phyloP scores from a whole-genome alignment of 2,888 invertebrate species.

The Tipula lateralis region DNA sequence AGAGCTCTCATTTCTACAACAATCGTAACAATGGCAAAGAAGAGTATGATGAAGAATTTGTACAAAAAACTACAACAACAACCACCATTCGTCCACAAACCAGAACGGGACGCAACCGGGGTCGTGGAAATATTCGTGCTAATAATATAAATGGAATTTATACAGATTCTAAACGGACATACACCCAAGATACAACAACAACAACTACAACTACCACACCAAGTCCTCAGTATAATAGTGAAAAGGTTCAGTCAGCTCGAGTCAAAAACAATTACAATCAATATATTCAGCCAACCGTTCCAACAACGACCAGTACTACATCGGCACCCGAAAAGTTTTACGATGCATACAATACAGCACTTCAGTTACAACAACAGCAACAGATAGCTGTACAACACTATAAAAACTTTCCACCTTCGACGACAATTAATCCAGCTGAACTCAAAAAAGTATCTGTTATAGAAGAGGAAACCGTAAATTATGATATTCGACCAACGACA shows the following conservation, averaged over 20 bases:
- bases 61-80: conserved; percentile 38
- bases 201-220: background rate
- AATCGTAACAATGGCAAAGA: conserved; percentile 59
- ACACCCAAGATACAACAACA: background rate
- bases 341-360: conserved; percentile 25
- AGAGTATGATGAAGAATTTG: conserved; percentile 52
- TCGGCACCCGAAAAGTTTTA: background rate
- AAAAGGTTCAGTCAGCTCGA: background rate
- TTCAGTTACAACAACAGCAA: background rate
- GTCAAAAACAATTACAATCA: background rate
- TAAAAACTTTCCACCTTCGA: conserved; percentile 20
- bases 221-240: background rate
- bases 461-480: background rate
- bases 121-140: conserved; percentile 27
- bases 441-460: background rate
- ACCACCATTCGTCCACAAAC: background rate
- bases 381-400: background rate
- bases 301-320: conserved; percentile 12
- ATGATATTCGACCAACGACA: background rate
- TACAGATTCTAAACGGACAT: background rate
- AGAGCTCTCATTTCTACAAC: conserved; percentile 72
- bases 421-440: background rate
- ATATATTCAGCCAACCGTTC: background rate
- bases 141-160: conserved; percentile 9
- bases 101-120: background rate